Percentiles rank a stretch among this genome's conserved stretches.
Conservation (phyloP, 1,140 invertebrate species). For the Zophobas morio region DNA sequence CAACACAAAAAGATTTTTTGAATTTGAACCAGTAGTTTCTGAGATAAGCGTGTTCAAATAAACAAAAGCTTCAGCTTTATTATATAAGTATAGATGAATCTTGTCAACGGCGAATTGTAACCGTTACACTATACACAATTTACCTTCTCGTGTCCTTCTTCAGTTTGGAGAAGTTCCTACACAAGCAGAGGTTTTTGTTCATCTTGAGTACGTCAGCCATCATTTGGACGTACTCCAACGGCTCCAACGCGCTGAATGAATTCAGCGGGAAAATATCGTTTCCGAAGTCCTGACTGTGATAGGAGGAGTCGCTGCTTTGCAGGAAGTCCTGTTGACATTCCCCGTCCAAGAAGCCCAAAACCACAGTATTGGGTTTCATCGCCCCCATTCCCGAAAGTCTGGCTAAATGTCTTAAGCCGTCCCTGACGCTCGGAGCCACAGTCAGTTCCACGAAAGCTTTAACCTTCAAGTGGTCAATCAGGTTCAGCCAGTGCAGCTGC, state of each 20-base stretch:
- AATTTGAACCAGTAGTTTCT: too few species aligned
- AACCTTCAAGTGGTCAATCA: conserved; percentile 71
- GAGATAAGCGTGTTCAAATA: not conserved
- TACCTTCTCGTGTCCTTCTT: conserved; percentile 83
- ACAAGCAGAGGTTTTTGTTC: conserved; percentile 96
- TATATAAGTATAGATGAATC: not conserved
- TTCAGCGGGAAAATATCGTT: conserved; percentile 68
- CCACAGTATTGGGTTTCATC: conserved; percentile 98
- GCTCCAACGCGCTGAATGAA: conserved; percentile 65
- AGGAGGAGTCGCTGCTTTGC: conserved; percentile 68
- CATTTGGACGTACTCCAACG: conserved; percentile 90
- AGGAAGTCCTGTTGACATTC: conserved; percentile 84
- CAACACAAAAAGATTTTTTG: too few species aligned
- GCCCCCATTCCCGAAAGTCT: conserved; percentile 95
- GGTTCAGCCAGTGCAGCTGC: conserved; percentile 87
- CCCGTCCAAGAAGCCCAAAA: conserved; percentile 91
- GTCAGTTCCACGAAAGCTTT: conserved; percentile 99
- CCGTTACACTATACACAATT: conserved; percentile 2
- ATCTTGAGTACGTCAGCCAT: conserved; percentile 90
- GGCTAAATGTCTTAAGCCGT: conserved; percentile 94
- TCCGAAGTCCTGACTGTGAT: conserved; percentile 65
- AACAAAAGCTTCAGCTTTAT: not conserved
- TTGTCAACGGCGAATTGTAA: not conserved
- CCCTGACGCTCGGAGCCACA: conserved; percentile 85
- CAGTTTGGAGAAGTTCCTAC: conserved; percentile 90